These are phyloP conservation scores for Diaphora mendica DNA, from an alignment of 2,888 invertebrate genomes.

Conservation along the genomic window DNA sequence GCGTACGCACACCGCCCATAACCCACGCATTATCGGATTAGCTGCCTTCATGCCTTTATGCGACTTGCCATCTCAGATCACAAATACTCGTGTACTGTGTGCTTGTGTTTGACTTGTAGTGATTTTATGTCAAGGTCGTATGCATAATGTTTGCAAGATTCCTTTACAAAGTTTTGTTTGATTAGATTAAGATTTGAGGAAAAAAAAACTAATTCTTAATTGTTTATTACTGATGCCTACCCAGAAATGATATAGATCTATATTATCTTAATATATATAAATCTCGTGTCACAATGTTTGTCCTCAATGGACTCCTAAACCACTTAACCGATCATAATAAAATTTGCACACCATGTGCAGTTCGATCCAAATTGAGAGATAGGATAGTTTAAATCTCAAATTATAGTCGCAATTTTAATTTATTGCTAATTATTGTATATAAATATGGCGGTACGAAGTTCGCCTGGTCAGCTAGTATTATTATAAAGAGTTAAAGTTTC, in stretches of 20 bases:
- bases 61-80: slow-evolving; percentile 25
- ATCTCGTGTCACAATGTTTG: too few species aligned
- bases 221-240: background rate
- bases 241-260: background rate
- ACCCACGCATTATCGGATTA: slow-evolving; percentile 72
- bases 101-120: slow-evolving; percentile 48
- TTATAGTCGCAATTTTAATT: too few species aligned
- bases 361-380: too few species aligned
- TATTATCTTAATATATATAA: too few species aligned
- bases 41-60: slow-evolving; percentile 29
- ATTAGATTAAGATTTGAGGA: background rate
- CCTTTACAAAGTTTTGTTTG: background rate
- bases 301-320: too few species aligned
- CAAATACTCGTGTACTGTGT: slow-evolving; percentile 29
- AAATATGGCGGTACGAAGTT: too few species aligned
- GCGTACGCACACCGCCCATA: slow-evolving; percentile 69
- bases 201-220: background rate
- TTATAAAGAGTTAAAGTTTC: too few species aligned
- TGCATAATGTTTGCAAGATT: slow-evolving; percentile 1
- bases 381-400: too few species aligned
- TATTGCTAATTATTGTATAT: too few species aligned
- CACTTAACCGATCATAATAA: too few species aligned
- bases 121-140: slow-evolving; percentile 58
- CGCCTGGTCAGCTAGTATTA: too few species aligned
- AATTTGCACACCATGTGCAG: too few species aligned